Conservation (phyloP, 2,113 vertebrate genomes). For the Dasyornis broadbenti region DNA sequence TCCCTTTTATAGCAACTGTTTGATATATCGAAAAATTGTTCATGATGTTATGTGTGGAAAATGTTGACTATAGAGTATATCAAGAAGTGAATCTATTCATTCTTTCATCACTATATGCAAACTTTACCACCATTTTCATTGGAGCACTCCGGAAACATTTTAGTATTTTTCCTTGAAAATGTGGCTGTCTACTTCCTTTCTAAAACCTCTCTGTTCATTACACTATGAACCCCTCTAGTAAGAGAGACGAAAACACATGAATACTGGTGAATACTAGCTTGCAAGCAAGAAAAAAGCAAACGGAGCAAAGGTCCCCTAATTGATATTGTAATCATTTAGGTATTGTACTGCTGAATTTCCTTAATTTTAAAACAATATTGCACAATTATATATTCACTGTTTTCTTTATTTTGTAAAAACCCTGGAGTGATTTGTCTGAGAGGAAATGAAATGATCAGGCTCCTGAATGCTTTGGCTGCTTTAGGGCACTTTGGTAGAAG, state of each 20-base stretch:
- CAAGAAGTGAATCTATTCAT: not conserved
- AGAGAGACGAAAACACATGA: not conserved
- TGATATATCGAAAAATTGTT: not conserved
- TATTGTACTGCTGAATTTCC: not conserved
- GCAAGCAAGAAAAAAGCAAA: not conserved
- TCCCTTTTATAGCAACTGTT: not conserved
- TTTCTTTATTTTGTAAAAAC: constrained; percentile 19
- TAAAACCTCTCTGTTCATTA: not conserved
- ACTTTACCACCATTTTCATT: not conserved
- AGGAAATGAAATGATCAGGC: not conserved
- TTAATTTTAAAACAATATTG: not conserved
- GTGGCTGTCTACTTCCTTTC: not conserved
- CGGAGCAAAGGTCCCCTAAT: not conserved
- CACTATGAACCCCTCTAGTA: not conserved
- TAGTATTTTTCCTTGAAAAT: not conserved
- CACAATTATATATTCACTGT: not conserved
- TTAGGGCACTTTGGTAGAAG: not conserved
- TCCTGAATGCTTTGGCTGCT: constrained; percentile 1
- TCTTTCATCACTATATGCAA: not conserved
- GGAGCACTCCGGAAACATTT: not conserved
- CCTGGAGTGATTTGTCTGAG: not conserved
- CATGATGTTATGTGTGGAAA: not conserved
- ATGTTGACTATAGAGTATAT: not conserved
- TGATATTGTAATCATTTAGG: not conserved
- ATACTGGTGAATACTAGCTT: not conserved